Conservation (phyloP, 2,113 vertebrate genomes). For the Ophthalmolycus amberensis region DNA sequence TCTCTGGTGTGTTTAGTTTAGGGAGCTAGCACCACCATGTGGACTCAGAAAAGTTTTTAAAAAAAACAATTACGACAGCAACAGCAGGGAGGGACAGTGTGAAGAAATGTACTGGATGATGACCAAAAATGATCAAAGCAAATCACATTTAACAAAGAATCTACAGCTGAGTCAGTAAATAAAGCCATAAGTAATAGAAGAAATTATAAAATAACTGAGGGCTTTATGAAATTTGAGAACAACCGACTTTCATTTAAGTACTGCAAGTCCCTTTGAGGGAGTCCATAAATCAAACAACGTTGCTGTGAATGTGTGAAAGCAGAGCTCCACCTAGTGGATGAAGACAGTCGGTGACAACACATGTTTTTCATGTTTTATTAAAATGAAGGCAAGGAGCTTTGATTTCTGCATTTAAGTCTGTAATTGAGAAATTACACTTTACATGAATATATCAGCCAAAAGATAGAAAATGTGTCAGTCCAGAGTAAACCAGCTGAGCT, state of each 20-base stretch:
- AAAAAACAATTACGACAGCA: background rate
- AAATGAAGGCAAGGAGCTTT: constrained; percentile 21
- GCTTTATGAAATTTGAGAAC: background rate
- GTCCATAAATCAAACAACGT: background rate
- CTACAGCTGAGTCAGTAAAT: background rate
- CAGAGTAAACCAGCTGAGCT: constrained; percentile 8
- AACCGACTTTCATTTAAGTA: background rate
- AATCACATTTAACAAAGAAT: background rate
- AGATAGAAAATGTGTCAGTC: constrained; percentile 6
- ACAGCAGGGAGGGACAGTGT: background rate
- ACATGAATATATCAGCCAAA: constrained; percentile 1
- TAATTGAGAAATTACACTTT: background rate
- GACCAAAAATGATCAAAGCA: background rate
- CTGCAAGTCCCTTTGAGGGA: background rate
- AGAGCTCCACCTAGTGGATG: constrained; percentile 64
- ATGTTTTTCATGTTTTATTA: background rate
- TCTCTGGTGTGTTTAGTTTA: constrained; percentile 25
- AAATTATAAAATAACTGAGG: background rate
- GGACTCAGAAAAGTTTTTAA: constrained; percentile 29
- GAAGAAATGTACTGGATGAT: background rate
- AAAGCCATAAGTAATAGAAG: background rate
- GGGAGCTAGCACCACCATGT: constrained; percentile 73
- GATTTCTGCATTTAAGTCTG: background rate
- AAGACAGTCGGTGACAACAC: background rate
- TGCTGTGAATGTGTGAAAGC: constrained; percentile 17